Percentiles rank a stretch among this genome's conserved stretches.
Evolutionary conservation across 2,113 vertebrate genomes (phyloP).

Genomic region (Gallinago media): DNA sequence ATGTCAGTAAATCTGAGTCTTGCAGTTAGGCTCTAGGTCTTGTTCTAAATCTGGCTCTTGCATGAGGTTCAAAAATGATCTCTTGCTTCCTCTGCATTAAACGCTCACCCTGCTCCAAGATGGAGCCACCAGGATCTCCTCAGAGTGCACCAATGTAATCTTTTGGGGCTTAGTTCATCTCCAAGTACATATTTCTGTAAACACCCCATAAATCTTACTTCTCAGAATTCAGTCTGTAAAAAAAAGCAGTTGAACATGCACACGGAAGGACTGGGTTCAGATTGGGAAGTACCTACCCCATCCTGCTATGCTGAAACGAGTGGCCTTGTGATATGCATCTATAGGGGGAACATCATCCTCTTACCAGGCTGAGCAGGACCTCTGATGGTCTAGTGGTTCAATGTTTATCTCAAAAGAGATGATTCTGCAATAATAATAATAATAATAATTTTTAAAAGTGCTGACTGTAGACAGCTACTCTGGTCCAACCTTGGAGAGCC

Average conservation of each 20-base stretch:
- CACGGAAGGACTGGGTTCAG: background rate
- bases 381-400: background rate
- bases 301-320: background rate
- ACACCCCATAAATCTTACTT: background rate
- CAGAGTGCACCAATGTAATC: rapidly evolving
- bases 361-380: background rate
- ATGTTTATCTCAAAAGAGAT: background rate
- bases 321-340: background rate
- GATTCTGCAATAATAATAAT: background rate
- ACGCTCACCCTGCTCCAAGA: background rate
- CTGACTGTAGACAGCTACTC: background rate
- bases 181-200: background rate
- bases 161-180: background rate
- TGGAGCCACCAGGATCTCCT: background rate
- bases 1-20: background rate
- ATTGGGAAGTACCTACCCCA: background rate
- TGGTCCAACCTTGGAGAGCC: background rate
- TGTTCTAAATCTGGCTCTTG: background rate
- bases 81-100: background rate
- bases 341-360: background rate
- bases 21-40: background rate
- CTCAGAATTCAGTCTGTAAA: background rate
- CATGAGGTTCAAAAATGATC: background rate
- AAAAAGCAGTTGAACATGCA: background rate
- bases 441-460: background rate